These are phyloP conservation scores for Sinotaia quadrata DNA, from an alignment of 2,888 invertebrate species.

Conservation along the genomic window DNA sequence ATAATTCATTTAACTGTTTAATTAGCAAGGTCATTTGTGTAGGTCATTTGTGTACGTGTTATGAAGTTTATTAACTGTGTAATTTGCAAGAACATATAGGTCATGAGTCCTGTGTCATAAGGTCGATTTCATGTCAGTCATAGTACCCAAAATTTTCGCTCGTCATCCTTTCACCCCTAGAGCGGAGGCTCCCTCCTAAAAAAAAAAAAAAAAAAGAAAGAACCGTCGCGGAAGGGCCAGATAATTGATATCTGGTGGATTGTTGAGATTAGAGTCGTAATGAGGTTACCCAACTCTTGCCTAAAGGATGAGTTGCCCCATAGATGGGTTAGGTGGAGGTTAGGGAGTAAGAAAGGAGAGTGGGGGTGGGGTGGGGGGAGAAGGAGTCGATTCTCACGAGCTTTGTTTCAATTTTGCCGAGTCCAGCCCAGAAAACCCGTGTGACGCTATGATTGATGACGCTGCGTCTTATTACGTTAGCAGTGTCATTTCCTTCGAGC, in stretches of 20 bases:
- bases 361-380: background rate
- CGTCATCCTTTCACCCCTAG: too few species aligned
- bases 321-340: too few species aligned
- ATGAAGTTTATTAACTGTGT: too few species aligned
- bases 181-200: background rate
- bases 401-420: constrained; percentile 22
- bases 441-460: constrained; percentile 21
- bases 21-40: too few species aligned
- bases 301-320: too few species aligned
- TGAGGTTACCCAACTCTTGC: constrained; percentile 15
- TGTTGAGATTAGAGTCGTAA: constrained; percentile 10
- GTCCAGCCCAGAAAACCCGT: background rate
- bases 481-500: background rate
- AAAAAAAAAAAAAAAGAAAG: background rate
- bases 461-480: constrained; percentile 18
- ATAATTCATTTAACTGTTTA: too few species aligned
- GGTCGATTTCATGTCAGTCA: too few species aligned
- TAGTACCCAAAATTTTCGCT: too few species aligned
- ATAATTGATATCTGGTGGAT: constrained; percentile 15
- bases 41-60: too few species aligned
- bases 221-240: background rate
- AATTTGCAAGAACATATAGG: too few species aligned
- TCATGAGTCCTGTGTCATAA: too few species aligned
- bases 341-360: background rate
- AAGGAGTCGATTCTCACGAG: constrained; percentile 1